phyloP scores from a whole-genome alignment of 2,113 vertebrate species.

The Ammodytes marinus region DNA sequence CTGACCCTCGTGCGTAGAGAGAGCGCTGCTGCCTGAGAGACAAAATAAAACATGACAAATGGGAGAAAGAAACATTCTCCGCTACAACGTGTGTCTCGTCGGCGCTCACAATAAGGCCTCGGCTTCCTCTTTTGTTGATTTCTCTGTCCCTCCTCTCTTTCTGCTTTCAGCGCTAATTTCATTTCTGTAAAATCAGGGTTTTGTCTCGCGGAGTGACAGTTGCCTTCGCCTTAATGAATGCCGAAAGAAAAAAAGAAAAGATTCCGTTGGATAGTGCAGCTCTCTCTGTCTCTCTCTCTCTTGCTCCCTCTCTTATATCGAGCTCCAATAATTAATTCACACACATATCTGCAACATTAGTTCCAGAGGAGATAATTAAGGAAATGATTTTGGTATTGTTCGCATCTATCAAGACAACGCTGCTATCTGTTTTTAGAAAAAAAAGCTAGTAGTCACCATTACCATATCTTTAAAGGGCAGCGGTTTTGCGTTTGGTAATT shows the following conservation, averaged over 20 bases:
- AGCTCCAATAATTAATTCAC: conserved; percentile 82
- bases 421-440: conserved; percentile 75
- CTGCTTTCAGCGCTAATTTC: conserved; percentile 75
- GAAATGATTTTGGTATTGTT: conserved; percentile 82
- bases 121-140: conserved; percentile 74
- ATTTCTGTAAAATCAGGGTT: conserved; percentile 79
- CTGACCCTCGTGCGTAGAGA: conserved; percentile 42
- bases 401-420: conserved; percentile 76
- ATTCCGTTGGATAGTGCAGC: conserved; percentile 76
- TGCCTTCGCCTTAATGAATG: conserved; percentile 75
- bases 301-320: conserved; percentile 68
- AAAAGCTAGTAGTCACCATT: conserved; percentile 75
- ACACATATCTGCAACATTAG: conserved; percentile 82
- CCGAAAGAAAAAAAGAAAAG: conserved; percentile 43
- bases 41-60: conserved; percentile 53
- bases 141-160: conserved; percentile 63
- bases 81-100: conserved; percentile 45
- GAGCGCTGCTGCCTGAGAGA: conserved; percentile 8
- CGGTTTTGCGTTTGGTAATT: conserved; percentile 80
- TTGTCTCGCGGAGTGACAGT: conserved; percentile 78
- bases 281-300: conserved; percentile 66
- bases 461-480: conserved; percentile 83
- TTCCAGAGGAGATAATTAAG: conserved; percentile 83
- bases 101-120: conserved; percentile 70
- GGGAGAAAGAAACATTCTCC: conserved; percentile 58